Conservation (phyloP, 2,113 vertebrate genomes). For the Coturnix japonica region DNA sequence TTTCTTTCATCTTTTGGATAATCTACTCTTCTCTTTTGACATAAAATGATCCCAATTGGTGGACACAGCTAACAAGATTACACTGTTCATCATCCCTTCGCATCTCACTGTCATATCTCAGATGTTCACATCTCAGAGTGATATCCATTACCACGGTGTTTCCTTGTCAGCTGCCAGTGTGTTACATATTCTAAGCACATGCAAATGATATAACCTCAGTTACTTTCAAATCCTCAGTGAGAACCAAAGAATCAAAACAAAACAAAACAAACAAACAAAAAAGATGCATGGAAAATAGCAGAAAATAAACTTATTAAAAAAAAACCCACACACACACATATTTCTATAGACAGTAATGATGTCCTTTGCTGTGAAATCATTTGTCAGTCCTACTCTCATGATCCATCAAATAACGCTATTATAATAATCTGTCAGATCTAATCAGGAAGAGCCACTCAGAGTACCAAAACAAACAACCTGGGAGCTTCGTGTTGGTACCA, state of each 20-base stretch:
- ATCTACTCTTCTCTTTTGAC: neutral
- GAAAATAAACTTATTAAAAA: neutral
- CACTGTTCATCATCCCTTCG: neutral
- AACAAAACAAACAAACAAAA: neutral
- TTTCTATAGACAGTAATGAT: neutral
- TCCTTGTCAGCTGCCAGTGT: neutral
- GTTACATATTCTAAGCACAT: neutral
- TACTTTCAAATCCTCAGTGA: neutral
- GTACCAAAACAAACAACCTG: neutral
- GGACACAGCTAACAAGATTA: neutral
- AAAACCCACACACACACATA: too few species aligned
- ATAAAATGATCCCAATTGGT: neutral
- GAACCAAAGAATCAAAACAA: neutral
- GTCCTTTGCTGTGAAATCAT: neutral
- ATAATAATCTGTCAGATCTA: slow-evolving; percentile 32
- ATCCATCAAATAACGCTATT: slow-evolving; percentile 2
- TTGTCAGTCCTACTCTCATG: neutral
- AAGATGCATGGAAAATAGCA: neutral
- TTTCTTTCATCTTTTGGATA: neutral
- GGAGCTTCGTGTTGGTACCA: neutral
- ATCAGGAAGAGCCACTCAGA: neutral
- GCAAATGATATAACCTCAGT: neutral
- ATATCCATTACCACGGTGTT: neutral
- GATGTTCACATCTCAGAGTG: neutral
- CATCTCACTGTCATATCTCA: neutral